Conservation (phyloP, 2,888 invertebrate species). For the Agrotis puta region DNA sequence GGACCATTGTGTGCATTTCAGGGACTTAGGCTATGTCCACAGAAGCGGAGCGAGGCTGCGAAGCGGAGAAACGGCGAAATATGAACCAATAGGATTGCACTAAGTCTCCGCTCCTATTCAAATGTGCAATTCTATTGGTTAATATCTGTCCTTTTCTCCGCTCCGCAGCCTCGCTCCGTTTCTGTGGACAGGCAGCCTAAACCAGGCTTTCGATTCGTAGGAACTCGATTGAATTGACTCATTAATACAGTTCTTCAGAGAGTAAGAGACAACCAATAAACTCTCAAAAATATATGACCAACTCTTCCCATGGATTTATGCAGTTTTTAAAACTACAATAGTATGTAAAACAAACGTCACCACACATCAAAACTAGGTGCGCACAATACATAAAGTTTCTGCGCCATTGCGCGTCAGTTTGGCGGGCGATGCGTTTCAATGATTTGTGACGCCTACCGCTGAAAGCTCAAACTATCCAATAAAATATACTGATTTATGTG, state of each 20-base stretch:
- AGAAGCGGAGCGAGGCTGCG: too few relatives aligned
- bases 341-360: slow-evolving; percentile 51
- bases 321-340: slow-evolving; percentile 37
- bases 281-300: neutral
- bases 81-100: too few relatives aligned
- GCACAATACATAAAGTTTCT: slow-evolving; percentile 64
- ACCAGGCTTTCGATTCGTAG: too few relatives aligned
- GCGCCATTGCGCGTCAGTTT: slow-evolving; percentile 74
- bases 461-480: slow-evolving; percentile 71
- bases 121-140: too few relatives aligned
- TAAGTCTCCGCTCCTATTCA: too few relatives aligned
- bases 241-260: neutral
- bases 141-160: too few relatives aligned
- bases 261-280: neutral
- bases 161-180: too few relatives aligned
- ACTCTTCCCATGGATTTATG: neutral
- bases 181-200: too few relatives aligned
- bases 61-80: too few relatives aligned
- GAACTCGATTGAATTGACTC: too few relatives aligned
- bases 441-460: slow-evolving; percentile 71
- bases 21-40: too few relatives aligned
- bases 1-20: too few relatives aligned
- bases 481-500: slow-evolving; percentile 68
- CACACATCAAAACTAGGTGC: slow-evolving; percentile 58
- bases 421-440: slow-evolving; percentile 70